phyloP scores from a whole-genome alignment of 2,797 vertebrate species.

The Galagoides demidoff region DNA sequence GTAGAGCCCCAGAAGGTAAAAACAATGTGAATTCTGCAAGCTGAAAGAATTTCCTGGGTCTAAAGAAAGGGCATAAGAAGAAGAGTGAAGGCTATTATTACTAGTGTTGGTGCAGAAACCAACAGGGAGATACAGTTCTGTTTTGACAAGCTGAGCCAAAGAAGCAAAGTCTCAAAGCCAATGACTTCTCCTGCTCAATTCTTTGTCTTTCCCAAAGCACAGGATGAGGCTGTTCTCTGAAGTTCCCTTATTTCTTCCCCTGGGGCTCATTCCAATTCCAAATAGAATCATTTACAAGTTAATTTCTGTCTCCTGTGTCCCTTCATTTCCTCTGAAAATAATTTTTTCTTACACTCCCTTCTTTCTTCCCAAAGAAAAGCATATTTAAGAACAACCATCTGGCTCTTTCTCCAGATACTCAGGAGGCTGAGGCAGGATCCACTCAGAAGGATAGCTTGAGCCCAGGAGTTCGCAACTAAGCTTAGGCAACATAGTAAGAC shows the following conservation, averaged over 20 bases:
- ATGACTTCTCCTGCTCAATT: not conserved
- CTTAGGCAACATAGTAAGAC: not conserved
- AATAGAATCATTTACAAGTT: not conserved
- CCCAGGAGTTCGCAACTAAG: not conserved
- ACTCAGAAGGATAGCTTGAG: not conserved
- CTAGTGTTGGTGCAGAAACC: not conserved
- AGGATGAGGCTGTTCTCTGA: not conserved
- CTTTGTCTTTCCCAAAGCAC: not conserved
- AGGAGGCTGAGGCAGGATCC: not conserved
- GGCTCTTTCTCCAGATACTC: not conserved
- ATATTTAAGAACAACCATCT: not conserved
- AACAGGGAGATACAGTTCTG: not conserved
- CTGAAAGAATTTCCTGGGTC: not conserved
- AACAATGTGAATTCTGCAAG: not conserved
- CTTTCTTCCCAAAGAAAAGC: not conserved
- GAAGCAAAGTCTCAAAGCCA: not conserved
- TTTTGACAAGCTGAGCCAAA: not conserved
- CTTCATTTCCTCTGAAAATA: not conserved
- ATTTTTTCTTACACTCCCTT: not conserved
- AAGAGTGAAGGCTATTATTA: not conserved
- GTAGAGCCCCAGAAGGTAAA: not conserved
- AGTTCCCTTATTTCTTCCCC: not conserved
- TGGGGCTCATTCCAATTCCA: not conserved
- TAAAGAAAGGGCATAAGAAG: not conserved
- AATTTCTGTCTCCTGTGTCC: not conserved